A percentile compares a stretch with the other conserved stretches of the same genome.
Evolutionary conservation across 92 coral and sea anemone genomes (phyloP).

Genomic region (Epizoanthus fatuus): DNA sequence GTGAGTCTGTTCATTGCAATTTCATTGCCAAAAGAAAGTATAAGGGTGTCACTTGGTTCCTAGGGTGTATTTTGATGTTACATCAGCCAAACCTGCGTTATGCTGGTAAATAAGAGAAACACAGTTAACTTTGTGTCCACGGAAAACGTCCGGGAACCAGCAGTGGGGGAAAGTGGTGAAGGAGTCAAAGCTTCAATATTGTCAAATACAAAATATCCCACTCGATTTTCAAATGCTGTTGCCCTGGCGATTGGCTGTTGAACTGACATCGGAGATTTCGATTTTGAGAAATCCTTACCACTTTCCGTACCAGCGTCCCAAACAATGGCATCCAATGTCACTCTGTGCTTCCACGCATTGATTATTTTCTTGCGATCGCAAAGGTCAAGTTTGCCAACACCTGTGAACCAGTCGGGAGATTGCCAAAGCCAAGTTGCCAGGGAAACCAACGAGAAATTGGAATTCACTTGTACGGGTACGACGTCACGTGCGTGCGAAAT

Average conservation of each 20-base stretch:
- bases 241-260: not conserved
- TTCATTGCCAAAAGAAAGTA: not conserved
- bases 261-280: not conserved
- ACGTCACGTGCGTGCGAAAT: not conserved
- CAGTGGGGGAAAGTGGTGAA: not conserved
- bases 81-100: not conserved
- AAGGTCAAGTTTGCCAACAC: not conserved
- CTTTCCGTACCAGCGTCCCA: slow-evolving; percentile 14
- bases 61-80: not conserved
- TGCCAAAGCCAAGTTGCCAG: slow-evolving; percentile 11
- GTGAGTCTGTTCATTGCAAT: too few species aligned
- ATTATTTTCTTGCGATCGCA: not conserved
- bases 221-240: not conserved
- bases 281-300: not conserved
- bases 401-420: slow-evolving; percentile 14
- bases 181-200: not conserved
- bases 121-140: not conserved
- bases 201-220: slow-evolving; percentile 1
- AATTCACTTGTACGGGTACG: not conserved
- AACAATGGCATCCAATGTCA: not conserved
- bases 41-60: not conserved
- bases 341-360: not conserved
- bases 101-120: not conserved
- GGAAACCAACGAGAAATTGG: slow-evolving; percentile 15
- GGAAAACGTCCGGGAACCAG: not conserved